phyloP scores from a whole-genome alignment of 1,140 invertebrate genomes.

The Drosophila seguyi region DNA sequence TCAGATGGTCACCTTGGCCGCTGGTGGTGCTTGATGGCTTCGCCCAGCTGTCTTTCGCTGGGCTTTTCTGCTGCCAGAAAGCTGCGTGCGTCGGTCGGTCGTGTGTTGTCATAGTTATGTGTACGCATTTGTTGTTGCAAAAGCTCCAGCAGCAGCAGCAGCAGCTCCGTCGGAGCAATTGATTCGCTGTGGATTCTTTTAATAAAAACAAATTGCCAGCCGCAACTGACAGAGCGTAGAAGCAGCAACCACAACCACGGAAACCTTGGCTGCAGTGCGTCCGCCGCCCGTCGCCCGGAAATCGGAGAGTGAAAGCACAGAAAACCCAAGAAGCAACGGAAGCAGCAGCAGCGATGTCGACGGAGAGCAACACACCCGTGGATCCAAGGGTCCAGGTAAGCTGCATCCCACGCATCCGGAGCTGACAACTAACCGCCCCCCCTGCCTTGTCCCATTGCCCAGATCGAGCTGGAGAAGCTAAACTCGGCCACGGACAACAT shows the following conservation, averaged over 20 bases:
- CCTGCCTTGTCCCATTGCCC: conserved; percentile 48
- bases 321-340: conserved; percentile 2
- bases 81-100: conserved; percentile 28
- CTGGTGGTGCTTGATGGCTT: not conserved
- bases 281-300: conserved; percentile 5
- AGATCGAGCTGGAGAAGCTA: conserved; percentile 97
- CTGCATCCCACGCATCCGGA: not conserved
- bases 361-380: conserved; percentile 85
- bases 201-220: conserved; percentile 44
- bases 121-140: conserved; percentile 48
- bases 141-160: conserved; percentile 40
- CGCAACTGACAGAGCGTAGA: conserved; percentile 11
- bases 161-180: conserved; percentile 28
- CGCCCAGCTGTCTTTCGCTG: conserved; percentile 6
- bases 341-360: conserved; percentile 63
- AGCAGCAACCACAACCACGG: not conserved
- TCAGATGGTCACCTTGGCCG: conserved; percentile 13
- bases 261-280: conserved; percentile 12
- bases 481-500: conserved; percentile 98
- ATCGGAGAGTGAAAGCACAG: conserved; percentile 2
- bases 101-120: conserved; percentile 67
- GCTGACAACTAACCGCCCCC: not conserved
- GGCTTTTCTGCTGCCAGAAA: conserved; percentile 30
- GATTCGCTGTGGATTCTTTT: conserved; percentile 29
- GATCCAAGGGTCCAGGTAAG: conserved; percentile 85